Percentiles rank a stretch among this genome's conserved stretches.
Evolutionary conservation across 2,888 invertebrate species (phyloP).

Genomic region (Syrista parreyssii): DNA sequence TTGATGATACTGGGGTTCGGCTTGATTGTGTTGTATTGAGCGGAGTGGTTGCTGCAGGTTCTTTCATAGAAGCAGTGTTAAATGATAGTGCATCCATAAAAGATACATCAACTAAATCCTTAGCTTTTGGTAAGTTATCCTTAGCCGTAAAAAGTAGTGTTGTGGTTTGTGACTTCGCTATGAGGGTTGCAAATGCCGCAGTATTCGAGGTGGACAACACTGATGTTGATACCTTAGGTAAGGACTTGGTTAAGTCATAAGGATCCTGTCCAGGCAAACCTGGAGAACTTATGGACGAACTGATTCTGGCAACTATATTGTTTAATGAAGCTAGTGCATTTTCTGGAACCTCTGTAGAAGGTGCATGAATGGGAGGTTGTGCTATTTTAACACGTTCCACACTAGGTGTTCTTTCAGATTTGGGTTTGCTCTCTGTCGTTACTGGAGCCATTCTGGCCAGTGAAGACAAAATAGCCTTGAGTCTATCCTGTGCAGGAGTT

Average conservation of each 20-base stretch:
- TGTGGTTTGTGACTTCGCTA: background rate
- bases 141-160: background rate
- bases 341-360: background rate
- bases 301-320: constrained; percentile 58
- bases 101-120: background rate
- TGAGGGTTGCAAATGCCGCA: background rate
- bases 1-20: background rate
- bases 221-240: background rate
- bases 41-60: background rate
- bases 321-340: constrained; percentile 55
- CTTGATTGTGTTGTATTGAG: background rate
- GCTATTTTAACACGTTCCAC: background rate
- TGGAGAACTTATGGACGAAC: constrained; percentile 18
- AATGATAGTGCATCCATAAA: background rate
- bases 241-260: background rate
- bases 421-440: constrained; percentile 30
- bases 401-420: constrained; percentile 23
- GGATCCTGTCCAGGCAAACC: background rate
- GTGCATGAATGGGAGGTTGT: background rate
- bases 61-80: background rate
- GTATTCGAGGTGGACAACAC: background rate
- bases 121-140: background rate
- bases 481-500: constrained; percentile 53
- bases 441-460: constrained; percentile 41
- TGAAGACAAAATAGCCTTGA: constrained; percentile 57